Conservation (phyloP, 2,797 vertebrate species). For the Neostethus bicornis region DNA sequence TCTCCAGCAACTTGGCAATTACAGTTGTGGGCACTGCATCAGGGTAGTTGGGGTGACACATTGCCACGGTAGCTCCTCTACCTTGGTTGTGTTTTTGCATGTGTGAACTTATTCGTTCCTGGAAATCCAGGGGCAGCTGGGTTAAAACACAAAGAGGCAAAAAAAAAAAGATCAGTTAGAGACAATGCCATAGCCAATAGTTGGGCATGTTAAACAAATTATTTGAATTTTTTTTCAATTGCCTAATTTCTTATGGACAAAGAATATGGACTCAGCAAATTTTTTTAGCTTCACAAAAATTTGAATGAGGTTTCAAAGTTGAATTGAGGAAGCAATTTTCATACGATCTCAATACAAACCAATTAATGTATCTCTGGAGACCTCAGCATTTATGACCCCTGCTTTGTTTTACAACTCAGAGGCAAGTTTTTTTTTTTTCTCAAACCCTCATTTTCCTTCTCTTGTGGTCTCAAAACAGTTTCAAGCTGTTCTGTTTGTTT, state of each 20-base stretch:
- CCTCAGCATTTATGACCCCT: conserved; percentile 18
- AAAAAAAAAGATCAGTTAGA: conserved; percentile 9
- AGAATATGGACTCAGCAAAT: background rate
- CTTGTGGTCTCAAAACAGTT: background rate
- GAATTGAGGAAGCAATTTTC: conserved; percentile 38
- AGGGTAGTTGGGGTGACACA: conserved; percentile 84
- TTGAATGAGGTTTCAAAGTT: background rate
- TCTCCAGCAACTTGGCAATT: conserved; percentile 90
- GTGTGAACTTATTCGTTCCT: conserved; percentile 90
- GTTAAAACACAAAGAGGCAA: conserved; percentile 30
- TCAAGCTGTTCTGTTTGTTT: conserved; percentile 39
- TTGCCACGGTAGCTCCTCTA: conserved; percentile 75
- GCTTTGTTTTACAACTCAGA: conserved; percentile 32
- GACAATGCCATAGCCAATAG: too few relatives aligned
- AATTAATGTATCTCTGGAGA: conserved; percentile 28
- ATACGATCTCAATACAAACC: conserved; percentile 25
- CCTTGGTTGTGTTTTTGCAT: conserved; percentile 84
- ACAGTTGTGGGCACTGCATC: conserved; percentile 86
- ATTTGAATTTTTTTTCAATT: background rate
- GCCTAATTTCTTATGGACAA: conserved; percentile 9
- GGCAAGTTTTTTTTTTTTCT: background rate
- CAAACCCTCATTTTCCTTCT: background rate
- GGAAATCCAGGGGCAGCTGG: conserved; percentile 90
- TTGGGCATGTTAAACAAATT: background rate
- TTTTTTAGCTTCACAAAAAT: background rate